Evolutionary conservation across 2,113 vertebrate genomes (phyloP).

Genomic region (Pteropus alecto): DNA sequence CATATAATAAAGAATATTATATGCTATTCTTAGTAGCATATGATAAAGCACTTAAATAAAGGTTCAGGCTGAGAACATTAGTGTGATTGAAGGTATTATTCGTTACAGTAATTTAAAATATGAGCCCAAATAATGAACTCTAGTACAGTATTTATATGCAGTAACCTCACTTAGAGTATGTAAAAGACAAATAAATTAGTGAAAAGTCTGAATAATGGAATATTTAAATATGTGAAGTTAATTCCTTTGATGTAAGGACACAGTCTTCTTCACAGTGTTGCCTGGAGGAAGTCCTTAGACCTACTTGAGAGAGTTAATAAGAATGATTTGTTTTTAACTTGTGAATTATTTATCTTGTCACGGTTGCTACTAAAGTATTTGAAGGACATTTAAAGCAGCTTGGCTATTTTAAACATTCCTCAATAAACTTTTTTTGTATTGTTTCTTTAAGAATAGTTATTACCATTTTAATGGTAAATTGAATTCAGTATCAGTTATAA

Average conservation of each 20-base stretch:
- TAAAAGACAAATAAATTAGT: not conserved
- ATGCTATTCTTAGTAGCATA: not conserved
- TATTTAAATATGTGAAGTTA: not conserved
- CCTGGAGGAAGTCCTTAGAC: not conserved
- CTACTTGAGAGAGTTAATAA: not conserved
- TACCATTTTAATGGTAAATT: conserved; percentile 1
- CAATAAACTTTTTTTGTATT: conserved; percentile 2
- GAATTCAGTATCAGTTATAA: not conserved
- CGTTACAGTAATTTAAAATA: not conserved
- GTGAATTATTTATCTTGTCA: not conserved
- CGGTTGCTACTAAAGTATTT: not conserved
- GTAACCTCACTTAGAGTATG: not conserved
- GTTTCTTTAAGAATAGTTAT: conserved; percentile 10
- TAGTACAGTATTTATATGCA: not conserved
- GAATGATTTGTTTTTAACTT: not conserved
- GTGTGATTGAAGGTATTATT: not conserved
- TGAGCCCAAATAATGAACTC: not conserved
- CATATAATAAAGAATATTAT: not conserved
- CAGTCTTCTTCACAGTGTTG: not conserved
- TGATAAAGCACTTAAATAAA: not conserved
- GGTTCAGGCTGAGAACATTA: not conserved
- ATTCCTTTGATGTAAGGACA: not conserved
- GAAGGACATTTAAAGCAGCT: not conserved
- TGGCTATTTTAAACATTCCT: conserved; percentile 43
- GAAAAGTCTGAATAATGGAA: not conserved